These are phyloP conservation scores for Palythoa caribaeorum DNA, from an alignment of 92 coral and sea anemone species.

Conservation along the genomic window DNA sequence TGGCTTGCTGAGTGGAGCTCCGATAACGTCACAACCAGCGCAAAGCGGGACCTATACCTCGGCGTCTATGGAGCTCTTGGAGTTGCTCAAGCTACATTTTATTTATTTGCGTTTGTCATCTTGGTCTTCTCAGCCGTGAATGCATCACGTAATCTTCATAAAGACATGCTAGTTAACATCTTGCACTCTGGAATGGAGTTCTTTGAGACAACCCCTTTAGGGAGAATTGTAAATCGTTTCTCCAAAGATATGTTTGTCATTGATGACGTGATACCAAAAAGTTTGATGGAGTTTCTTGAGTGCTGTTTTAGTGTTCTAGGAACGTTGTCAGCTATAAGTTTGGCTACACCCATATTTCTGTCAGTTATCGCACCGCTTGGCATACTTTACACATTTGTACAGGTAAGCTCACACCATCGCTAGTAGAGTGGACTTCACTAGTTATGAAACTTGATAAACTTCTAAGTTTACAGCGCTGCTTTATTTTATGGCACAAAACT, in stretches of 20 bases:
- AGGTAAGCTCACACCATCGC: constrained; percentile 54
- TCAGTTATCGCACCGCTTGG: constrained; percentile 68
- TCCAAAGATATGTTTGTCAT: constrained; percentile 71
- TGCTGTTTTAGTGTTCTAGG: constrained; percentile 56
- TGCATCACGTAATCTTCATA: constrained; percentile 72
- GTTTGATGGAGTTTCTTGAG: constrained; percentile 65
- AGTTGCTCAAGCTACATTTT: constrained; percentile 53
- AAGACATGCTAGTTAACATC: constrained; percentile 66
- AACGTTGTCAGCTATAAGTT: constrained; percentile 76
- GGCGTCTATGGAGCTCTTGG: constrained; percentile 84
- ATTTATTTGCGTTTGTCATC: constrained; percentile 42
- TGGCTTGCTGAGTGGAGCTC: constrained; percentile 92
- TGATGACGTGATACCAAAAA: constrained; percentile 72
- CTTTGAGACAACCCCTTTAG: constrained; percentile 83
- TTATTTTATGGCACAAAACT: too few species aligned
- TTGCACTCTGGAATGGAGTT: constrained; percentile 76
- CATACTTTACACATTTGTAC: constrained; percentile 69
- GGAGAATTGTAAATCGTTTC: constrained; percentile 80
- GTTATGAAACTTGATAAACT: too few species aligned
- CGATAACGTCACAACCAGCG: constrained; percentile 71
- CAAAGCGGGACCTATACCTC: constrained; percentile 69
- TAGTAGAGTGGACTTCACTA: too few species aligned
- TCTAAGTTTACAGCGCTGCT: too few species aligned
- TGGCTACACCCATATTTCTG: constrained; percentile 79
- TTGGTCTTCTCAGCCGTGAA: constrained; percentile 56